Conservation (phyloP, 2,113 vertebrate genomes). For the Tachuris rubrigastra region DNA sequence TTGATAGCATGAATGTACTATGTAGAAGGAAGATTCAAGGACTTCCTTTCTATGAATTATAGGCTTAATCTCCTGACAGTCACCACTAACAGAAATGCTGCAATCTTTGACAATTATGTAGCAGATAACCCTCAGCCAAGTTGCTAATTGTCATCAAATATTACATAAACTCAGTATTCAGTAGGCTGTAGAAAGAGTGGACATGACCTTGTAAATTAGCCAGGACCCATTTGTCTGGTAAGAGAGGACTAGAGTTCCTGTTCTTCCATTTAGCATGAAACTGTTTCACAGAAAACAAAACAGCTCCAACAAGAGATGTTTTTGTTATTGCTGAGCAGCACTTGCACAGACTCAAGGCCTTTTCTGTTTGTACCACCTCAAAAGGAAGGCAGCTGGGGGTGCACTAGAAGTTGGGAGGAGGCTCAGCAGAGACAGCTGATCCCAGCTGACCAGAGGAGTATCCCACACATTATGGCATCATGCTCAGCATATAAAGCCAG, state of each 20-base stretch:
- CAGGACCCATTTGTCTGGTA: background rate
- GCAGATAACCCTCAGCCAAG: background rate
- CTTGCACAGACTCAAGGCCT: background rate
- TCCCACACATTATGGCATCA: background rate
- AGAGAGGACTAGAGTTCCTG: background rate
- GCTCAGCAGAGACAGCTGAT: background rate
- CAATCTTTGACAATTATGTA: background rate
- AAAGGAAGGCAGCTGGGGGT: background rate
- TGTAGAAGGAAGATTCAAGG: background rate
- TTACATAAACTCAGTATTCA: background rate
- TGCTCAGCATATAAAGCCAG: background rate
- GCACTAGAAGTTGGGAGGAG: background rate
- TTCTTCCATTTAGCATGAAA: background rate
- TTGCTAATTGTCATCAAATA: background rate
- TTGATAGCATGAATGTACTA: background rate
- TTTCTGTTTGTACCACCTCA: background rate
- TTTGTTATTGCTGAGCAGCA: background rate
- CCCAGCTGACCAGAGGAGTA: background rate
- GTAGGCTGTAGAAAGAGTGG: background rate
- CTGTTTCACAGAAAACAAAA: background rate
- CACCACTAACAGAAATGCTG: background rate
- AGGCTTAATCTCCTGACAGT: background rate
- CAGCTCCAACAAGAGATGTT: background rate
- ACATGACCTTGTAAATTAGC: background rate
- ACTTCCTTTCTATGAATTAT: background rate